Evolutionary conservation across 2,113 vertebrate genomes (phyloP), one percentile per base, ranked within the genome.

Genomic region (Gasterosteus aculeatus): DNA sequence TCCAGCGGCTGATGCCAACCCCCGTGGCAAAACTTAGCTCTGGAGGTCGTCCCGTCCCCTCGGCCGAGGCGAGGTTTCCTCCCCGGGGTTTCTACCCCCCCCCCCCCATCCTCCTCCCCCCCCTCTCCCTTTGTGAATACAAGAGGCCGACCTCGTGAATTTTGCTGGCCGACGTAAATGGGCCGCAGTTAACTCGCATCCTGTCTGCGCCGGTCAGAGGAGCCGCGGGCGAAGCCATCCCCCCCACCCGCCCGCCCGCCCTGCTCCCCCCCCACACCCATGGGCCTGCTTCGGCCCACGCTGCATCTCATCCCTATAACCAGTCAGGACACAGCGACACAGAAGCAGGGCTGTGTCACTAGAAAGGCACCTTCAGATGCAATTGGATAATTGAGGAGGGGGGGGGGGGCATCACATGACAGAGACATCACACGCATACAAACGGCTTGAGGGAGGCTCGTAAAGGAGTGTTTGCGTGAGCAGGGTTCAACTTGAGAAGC

Each of bases 1-100:
- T 76, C 59, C 67, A 18, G 72, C 73, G 83, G 89, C 90, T 94
- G 89, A 94, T 86, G 88, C 89, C 93, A 93, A 71, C 73, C 68
- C 1, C 68, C 1, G 33, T 12, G 63, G 89, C 86, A 93, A 92
- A 91, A 77, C 74, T 33, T 53, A 79, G 77, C 69, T 85, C 69
- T 77, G 84, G 83, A 87, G 87, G 78, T 75, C 69, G 44, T 78
- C 72, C 69, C 69, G 82, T 88, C 63, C 68, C 87, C 80, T 86
- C 70, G 63, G 86, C 29, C 53, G 38, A 91, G 81, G 84, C 74
- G 44, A 88, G 86, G 88, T 89, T 92, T 91, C 85, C 88, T 89
- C 87, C 72, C 76, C 41, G 12, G 73, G 81, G 67, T 51, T 35
- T 77, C 68, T 51, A 71, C 54, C 73, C 11, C 2, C 57, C 35